Evolutionary conservation across 2,888 invertebrate genomes (phyloP).

Genomic region (Smittia sp.): DNA sequence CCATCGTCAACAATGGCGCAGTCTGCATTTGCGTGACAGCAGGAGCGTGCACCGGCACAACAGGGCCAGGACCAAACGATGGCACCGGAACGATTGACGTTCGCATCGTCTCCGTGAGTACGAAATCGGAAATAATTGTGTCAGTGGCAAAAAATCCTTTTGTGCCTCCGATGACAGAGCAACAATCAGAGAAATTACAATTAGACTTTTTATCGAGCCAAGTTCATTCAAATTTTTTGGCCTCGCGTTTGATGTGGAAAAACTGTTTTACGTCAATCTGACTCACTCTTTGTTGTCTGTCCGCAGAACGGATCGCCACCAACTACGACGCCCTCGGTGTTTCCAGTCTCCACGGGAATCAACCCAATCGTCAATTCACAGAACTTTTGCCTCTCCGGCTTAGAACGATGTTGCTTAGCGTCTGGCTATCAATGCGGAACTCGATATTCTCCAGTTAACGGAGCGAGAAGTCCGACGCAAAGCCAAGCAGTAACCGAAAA

Average conservation of each 20-base stretch:
- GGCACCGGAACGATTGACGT: slow-evolving; percentile 14
- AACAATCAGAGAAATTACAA: not conserved
- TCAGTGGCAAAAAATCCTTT: not conserved
- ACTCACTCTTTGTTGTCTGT: too few relatives aligned
- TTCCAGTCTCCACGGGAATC: not conserved
- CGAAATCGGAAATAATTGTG: not conserved
- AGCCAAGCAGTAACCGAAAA: slow-evolving; percentile 51
- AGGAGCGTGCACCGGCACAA: not conserved
- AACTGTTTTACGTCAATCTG: too few relatives aligned
- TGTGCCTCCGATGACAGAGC: not conserved
- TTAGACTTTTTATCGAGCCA: too few relatives aligned
- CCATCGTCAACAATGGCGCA: too few relatives aligned
- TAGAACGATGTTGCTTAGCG: not conserved
- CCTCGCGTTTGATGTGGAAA: too few relatives aligned
- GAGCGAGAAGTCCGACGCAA: slow-evolving; percentile 49
- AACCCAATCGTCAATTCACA: not conserved
- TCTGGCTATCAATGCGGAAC: not conserved
- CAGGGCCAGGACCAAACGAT: not conserved
- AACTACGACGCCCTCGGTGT: too few relatives aligned
- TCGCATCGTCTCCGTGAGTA: not conserved
- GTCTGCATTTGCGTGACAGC: slow-evolving; percentile 19
- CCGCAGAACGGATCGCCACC: too few relatives aligned
- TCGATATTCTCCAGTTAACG: slow-evolving; percentile 47
- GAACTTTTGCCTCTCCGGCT: not conserved
- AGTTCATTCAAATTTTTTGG: too few relatives aligned